Conservation (phyloP, 2,797 vertebrate species). For the Chaunax sp. region DNA sequence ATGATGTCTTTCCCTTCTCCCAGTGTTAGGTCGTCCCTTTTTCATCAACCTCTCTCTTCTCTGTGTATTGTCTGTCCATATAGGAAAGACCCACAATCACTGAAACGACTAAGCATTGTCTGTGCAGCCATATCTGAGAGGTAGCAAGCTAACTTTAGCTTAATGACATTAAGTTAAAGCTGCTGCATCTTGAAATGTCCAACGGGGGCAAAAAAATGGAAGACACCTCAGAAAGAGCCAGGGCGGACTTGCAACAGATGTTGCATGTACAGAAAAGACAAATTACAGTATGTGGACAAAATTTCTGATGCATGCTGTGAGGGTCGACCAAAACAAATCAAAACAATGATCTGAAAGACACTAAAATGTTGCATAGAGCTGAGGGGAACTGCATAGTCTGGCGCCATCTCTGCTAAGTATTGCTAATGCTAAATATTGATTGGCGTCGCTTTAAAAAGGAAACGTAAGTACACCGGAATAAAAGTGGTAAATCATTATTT, state of each 20-base stretch:
- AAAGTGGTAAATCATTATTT: neutral
- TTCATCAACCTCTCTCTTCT: constrained; percentile 4
- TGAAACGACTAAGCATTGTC: too few relatives aligned
- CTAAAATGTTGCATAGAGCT: neutral
- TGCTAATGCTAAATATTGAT: neutral
- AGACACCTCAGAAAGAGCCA: too few relatives aligned
- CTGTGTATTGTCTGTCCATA: neutral
- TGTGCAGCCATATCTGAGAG: neutral
- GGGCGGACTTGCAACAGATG: too few relatives aligned
- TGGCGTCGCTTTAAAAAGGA: neutral
- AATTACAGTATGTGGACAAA: too few relatives aligned
- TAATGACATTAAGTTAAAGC: too few relatives aligned
- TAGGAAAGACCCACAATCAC: neutral
- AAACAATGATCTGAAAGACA: neutral
- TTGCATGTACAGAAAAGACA: too few relatives aligned
- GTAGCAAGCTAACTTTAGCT: too few relatives aligned
- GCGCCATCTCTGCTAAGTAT: too few relatives aligned
- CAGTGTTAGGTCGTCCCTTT: constrained; percentile 8
- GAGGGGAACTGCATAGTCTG: neutral
- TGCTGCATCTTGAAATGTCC: too few relatives aligned
- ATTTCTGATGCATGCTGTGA: too few relatives aligned
- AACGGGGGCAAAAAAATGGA: too few relatives aligned
- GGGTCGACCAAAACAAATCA: too few relatives aligned
- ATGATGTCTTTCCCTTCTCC: neutral
- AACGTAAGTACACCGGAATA: neutral